A percentile compares a stretch with the other conserved stretches of the same genome.
Evolutionary conservation across 2,113 vertebrate species (phyloP).

Genomic region (Cephalopholis sonnerati): DNA sequence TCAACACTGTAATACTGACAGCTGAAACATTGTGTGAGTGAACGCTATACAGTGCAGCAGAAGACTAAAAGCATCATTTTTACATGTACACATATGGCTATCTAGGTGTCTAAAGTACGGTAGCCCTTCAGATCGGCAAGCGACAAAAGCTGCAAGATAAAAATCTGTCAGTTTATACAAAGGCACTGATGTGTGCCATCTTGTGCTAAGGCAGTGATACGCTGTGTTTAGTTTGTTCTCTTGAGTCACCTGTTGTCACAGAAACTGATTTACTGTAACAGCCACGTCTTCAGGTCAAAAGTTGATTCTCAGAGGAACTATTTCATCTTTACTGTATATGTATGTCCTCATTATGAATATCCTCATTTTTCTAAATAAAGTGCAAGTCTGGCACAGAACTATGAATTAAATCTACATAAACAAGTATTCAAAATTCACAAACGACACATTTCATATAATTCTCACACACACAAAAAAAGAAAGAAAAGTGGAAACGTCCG

Average conservation of each 20-base stretch:
- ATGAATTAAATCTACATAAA: constrained; percentile 48
- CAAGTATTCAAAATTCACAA: constrained; percentile 43
- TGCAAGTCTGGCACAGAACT: constrained; percentile 83
- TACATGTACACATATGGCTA: constrained; percentile 38
- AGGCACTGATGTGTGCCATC: constrained; percentile 58
- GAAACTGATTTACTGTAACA: constrained; percentile 37
- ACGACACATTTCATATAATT: constrained; percentile 39
- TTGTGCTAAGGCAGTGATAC: constrained; percentile 78
- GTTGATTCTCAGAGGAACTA: neutral
- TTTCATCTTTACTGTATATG: constrained; percentile 21
- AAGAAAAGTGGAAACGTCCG: neutral
- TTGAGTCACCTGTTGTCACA: constrained; percentile 44
- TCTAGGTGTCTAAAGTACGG: constrained; percentile 31
- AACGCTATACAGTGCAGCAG: constrained; percentile 50
- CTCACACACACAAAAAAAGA: neutral
- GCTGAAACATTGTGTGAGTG: constrained; percentile 43
- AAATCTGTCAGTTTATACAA: constrained; percentile 49
- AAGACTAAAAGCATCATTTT: constrained; percentile 28
- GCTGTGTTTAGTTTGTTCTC: constrained; percentile 63
- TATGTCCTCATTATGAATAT: constrained; percentile 33
- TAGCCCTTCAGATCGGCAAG: constrained; percentile 44
- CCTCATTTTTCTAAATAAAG: constrained; percentile 78
- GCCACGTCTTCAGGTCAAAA: constrained; percentile 12
- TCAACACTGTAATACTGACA: neutral
- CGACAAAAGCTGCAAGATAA: constrained; percentile 49